These are phyloP conservation scores for Cartodere bifasciata DNA, from an alignment of 2,888 invertebrate species.

Conservation along the genomic window DNA sequence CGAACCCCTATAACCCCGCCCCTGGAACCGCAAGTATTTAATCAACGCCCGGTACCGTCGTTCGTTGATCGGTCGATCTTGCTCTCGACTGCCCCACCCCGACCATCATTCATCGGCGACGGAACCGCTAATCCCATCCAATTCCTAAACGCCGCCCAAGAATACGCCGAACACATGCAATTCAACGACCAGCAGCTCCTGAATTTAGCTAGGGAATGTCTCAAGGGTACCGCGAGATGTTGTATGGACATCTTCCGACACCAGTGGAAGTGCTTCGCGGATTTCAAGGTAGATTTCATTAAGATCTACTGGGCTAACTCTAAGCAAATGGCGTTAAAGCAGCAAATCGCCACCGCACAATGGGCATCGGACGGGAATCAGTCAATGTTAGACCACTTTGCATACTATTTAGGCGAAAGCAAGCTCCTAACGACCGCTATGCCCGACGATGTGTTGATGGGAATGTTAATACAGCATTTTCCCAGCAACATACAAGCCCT, in stretches of 20 bases:
- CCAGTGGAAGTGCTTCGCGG: constrained; percentile 2
- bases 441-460: constrained; percentile 3
- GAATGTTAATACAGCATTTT: constrained; percentile 9
- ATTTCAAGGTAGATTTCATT: constrained; percentile 6
- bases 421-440: constrained; percentile 5
- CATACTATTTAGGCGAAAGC: constrained; percentile 6
- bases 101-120: constrained; percentile 2
- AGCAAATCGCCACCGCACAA: background rate
- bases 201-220: background rate
- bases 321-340: constrained; percentile 7
- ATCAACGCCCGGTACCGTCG: no score
- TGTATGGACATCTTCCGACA: constrained; percentile 5
- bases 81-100: no score
- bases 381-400: constrained; percentile 9
- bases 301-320: constrained; percentile 6
- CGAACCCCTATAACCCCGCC: no score
- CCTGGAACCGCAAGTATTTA: no score
- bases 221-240: background rate
- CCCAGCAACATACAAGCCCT: constrained; percentile 9
- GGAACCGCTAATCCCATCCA: constrained; percentile 1
- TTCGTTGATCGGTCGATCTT: no score
- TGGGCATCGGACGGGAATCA: background rate
- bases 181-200: background rate
- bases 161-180: constrained; percentile 1
- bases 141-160: background rate